These are phyloP conservation scores for Dunckerocampus dactyliophorus DNA, from an alignment of 2,113 vertebrate genomes.

Conservation along the genomic window DNA sequence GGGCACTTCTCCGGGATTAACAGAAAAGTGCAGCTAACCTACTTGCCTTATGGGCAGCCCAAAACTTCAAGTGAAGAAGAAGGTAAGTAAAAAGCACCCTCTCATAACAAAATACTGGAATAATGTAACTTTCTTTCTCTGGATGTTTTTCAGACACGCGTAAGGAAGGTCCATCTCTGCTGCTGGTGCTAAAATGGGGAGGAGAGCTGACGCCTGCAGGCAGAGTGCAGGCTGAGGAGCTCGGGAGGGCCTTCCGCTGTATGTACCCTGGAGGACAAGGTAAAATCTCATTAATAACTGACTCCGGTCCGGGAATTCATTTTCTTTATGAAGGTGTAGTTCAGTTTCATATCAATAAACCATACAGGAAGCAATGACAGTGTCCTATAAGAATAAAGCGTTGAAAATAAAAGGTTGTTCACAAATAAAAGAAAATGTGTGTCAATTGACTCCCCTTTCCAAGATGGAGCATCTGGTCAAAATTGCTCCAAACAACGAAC, in stretches of 20 bases:
- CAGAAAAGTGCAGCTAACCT: constrained; percentile 95
- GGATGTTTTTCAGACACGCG: constrained; percentile 71
- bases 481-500: too few relatives aligned
- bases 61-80: constrained; percentile 91
- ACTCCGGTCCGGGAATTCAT: too few relatives aligned
- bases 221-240: constrained; percentile 92
- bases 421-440: too few relatives aligned
- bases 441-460: too few relatives aligned
- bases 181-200: constrained; percentile 96
- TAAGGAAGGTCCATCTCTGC: constrained; percentile 79
- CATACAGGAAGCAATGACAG: too few relatives aligned
- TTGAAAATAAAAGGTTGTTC: too few relatives aligned
- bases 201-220: constrained; percentile 94
- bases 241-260: constrained; percentile 93
- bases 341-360: too few relatives aligned
- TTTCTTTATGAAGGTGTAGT: too few relatives aligned
- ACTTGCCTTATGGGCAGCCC: constrained; percentile 88
- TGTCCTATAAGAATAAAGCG: too few relatives aligned
- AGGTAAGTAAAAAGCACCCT: constrained; percentile 69
- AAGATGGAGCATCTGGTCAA: too few relatives aligned
- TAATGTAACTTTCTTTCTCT: fast-evolving
- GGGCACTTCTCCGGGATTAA: constrained; percentile 99
- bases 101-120: not conserved
- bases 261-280: constrained; percentile 99
- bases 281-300: constrained; percentile 46